Conservation (phyloP, 1,140 invertebrate genomes). For the Trichonephila clavata region DNA sequence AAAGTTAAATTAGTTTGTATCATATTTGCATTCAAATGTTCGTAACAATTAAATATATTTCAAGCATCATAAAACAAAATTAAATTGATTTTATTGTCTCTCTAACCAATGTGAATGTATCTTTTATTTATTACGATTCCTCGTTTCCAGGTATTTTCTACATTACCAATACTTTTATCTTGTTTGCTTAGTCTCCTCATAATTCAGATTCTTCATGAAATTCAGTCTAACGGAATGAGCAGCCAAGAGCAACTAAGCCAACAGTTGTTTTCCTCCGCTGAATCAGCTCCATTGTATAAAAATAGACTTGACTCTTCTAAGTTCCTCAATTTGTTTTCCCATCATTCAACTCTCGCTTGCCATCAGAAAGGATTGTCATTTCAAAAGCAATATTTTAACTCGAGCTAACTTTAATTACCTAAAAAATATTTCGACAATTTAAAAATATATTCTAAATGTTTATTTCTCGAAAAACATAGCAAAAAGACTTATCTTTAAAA, state of each 20-base stretch:
- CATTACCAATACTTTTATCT: not conserved
- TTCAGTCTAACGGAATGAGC: conserved; percentile 17
- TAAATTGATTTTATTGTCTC: too few relatives aligned
- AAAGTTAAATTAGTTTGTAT: too few relatives aligned
- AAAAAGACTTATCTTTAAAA: too few relatives aligned
- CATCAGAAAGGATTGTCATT: not conserved
- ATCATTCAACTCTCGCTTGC: not conserved
- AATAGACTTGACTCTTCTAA: conserved; percentile 50
- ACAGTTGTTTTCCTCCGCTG: conserved; percentile 72
- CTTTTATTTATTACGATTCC: too few relatives aligned
- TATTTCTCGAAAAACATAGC: too few relatives aligned
- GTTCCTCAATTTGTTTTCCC: not conserved
- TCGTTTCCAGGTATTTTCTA: too few relatives aligned
- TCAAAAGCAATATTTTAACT: not conserved
- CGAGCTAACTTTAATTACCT: not conserved
- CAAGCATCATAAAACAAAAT: too few relatives aligned
- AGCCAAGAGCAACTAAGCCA: conserved; percentile 71
- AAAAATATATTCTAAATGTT: too few relatives aligned
- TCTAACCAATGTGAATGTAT: too few relatives aligned
- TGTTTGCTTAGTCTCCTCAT: conserved; percentile 36
- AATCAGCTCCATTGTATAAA: conserved; percentile 61
- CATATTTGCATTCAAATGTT: too few relatives aligned
- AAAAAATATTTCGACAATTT: too few relatives aligned
- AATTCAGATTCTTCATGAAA: conserved; percentile 57
- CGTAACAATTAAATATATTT: too few relatives aligned